Conservation (phyloP, 2,113 vertebrate genomes). For the Vidua chalybeata region DNA sequence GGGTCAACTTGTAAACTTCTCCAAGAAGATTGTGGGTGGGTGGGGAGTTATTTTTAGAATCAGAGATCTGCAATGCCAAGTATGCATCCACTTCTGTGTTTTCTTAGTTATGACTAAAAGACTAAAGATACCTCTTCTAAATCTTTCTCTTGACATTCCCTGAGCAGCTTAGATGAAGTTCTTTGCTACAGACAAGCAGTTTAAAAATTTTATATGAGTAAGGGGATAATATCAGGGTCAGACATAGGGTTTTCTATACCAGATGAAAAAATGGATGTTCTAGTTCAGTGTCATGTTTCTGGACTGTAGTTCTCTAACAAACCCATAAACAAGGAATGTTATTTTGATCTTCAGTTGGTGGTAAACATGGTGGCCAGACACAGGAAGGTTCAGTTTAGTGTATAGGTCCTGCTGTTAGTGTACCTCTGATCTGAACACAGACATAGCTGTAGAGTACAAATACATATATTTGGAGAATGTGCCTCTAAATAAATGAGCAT, state of each 20-base stretch:
- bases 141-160: neutral
- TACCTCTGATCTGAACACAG: neutral
- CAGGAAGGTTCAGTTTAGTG: neutral
- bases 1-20: neutral
- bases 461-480: neutral
- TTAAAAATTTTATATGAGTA: neutral
- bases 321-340: rapidly evolving
- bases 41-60: neutral
- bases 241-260: neutral
- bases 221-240: neutral
- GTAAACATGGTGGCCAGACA: neutral
- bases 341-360: neutral
- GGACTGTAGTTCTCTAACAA: neutral
- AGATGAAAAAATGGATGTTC: neutral
- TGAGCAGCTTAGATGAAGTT: neutral
- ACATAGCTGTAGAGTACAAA: neutral
- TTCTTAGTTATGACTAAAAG: neutral
- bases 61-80: neutral
- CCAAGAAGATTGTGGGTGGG: neutral
- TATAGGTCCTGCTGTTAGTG: neutral
- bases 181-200: neutral
- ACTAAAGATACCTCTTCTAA: neutral
- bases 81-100: neutral
- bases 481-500: neutral
- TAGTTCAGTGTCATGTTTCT: neutral